These are phyloP conservation scores for Agrotis clavis DNA, from an alignment of 2,888 invertebrate species.

Conservation along the genomic window DNA sequence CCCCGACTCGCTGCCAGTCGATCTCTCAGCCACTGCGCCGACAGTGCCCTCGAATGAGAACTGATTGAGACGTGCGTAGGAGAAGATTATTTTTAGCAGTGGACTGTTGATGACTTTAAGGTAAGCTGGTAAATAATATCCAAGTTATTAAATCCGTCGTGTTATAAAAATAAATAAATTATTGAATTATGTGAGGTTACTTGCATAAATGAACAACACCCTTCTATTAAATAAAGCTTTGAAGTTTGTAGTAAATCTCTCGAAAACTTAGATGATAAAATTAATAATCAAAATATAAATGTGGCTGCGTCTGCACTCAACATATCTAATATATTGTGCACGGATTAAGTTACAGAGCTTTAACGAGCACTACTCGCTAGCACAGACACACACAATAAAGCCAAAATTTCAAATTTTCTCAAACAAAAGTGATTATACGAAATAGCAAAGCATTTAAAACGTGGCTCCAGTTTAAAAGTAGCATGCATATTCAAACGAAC, in stretches of 20 bases:
- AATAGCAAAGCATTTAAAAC: constrained; percentile 35
- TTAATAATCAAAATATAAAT: not conserved
- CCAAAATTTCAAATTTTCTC: not conserved
- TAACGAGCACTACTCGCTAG: not conserved
- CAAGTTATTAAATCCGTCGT: too few species aligned
- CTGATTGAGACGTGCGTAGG: too few species aligned
- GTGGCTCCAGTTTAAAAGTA: constrained; percentile 27
- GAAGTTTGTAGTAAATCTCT: not conserved
- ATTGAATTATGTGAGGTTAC: too few species aligned
- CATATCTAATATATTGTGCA: not conserved
- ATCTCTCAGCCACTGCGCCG: too few species aligned
- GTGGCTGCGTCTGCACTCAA: not conserved
- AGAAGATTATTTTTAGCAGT: too few species aligned
- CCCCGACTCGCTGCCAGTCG: too few species aligned
- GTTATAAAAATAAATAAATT: too few species aligned
- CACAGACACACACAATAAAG: not conserved
- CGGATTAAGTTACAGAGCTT: not conserved
- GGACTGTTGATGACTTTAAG: too few species aligned
- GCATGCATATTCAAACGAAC: constrained; percentile 54
- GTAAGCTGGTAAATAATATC: too few species aligned
- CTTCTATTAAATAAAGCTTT: not conserved
- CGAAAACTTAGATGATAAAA: not conserved
- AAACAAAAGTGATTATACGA: constrained; percentile 23
- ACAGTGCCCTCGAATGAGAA: too few species aligned
- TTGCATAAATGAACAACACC: not conserved